Conservation (phyloP, 1,140 invertebrate species). For the Gryon sp. region DNA sequence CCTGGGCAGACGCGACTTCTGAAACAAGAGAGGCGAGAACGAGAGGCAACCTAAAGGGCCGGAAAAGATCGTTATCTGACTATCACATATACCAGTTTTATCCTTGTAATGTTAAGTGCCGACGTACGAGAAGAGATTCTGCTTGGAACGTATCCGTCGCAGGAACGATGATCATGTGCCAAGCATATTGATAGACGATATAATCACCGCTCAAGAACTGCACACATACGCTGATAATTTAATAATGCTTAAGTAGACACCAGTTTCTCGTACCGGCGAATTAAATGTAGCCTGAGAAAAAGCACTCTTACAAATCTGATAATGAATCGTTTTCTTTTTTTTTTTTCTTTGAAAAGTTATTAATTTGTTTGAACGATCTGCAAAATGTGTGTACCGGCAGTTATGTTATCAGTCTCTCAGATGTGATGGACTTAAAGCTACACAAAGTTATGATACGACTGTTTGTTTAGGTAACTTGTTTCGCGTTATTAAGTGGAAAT, state of each 20-base stretch:
- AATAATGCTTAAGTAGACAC: conserved; percentile 63
- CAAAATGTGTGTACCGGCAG: conserved; percentile 1
- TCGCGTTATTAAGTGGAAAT: too few relatives aligned
- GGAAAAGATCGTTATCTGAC: conserved; percentile 61
- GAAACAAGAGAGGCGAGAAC: conserved; percentile 12
- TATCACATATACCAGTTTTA: conserved; percentile 66
- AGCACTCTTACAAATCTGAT: conserved; percentile 44
- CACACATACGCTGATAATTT: conserved; percentile 58
- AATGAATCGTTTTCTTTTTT: conserved; percentile 52
- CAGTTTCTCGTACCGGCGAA: conserved; percentile 24
- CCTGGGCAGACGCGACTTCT: conserved; percentile 31
- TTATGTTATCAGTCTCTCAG: conserved; percentile 10
- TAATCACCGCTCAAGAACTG: conserved; percentile 53
- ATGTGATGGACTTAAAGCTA: neutral
- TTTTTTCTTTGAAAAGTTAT: conserved; percentile 40
- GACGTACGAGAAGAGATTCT: conserved; percentile 50
- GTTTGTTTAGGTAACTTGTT: conserved; percentile 10
- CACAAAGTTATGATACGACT: neutral
- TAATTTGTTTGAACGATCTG: conserved; percentile 13
- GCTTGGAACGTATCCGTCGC: conserved; percentile 30
- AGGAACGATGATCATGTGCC: conserved; percentile 45
- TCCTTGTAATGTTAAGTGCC: conserved; percentile 66
- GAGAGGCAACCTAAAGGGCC: conserved; percentile 29
- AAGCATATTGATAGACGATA: conserved; percentile 62
- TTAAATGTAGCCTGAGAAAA: conserved; percentile 49